phyloP scores from a whole-genome alignment of 2,113 vertebrate genomes.

The Barnardius zonarius region DNA sequence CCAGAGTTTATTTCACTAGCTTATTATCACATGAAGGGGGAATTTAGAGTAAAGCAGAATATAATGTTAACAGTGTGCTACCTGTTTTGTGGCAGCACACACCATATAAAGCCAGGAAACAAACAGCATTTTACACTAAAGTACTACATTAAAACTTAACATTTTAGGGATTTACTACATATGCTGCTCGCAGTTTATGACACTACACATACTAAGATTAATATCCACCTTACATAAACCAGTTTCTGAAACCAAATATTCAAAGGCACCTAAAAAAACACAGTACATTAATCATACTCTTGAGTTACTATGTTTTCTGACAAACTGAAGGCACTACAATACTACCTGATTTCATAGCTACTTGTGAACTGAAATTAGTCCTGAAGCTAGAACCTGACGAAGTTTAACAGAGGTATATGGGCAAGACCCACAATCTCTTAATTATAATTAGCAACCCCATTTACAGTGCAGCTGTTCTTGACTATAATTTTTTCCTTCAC shows the following conservation, averaged over 20 bases:
- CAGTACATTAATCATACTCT: not conserved
- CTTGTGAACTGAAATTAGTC: not conserved
- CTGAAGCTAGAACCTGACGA: not conserved
- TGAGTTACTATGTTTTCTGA: fast-evolving
- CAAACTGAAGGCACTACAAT: not conserved
- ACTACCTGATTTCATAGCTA: not conserved
- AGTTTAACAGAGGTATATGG: not conserved
- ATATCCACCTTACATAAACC: fast-evolving
- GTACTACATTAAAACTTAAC: not conserved
- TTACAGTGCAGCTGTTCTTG: not conserved
- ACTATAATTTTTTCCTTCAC: not conserved
- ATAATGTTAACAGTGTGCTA: not conserved
- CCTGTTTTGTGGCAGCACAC: not conserved
- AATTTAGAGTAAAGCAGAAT: not conserved
- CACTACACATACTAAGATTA: fast-evolving
- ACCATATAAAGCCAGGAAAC: not conserved
- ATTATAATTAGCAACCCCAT: not conserved
- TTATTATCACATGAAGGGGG: not conserved
- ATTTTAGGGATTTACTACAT: not conserved
- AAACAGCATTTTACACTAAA: not conserved
- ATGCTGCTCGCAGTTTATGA: fast-evolving
- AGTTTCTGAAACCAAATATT: not conserved
- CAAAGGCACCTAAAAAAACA: not conserved
- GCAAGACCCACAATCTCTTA: not conserved
- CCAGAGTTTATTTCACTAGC: not conserved